Conservation (phyloP, 2,113 vertebrate species). For the Microtus richardsoni region DNA sequence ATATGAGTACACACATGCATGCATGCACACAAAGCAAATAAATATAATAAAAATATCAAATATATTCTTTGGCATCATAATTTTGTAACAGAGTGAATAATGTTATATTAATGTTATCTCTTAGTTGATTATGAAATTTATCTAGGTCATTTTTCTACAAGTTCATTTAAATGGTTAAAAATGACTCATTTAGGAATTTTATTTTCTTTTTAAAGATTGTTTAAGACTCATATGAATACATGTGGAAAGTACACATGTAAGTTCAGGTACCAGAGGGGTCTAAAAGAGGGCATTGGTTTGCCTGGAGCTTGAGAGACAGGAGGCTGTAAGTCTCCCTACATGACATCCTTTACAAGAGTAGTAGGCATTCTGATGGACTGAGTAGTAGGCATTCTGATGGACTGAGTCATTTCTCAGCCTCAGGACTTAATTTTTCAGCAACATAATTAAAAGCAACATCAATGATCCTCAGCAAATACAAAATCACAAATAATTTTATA, state of each 20-base stretch:
- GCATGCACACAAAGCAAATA: not conserved
- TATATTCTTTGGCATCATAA: not conserved
- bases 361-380: not conserved
- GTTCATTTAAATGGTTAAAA: not conserved
- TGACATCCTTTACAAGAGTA: not conserved
- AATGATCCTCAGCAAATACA: not conserved
- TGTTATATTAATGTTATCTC: not conserved
- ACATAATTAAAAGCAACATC: slow-evolving; percentile 3
- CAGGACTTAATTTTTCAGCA: not conserved
- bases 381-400: not conserved
- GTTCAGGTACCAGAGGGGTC: not conserved
- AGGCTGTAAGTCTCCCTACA: too few relatives aligned
- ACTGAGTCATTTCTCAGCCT: too few relatives aligned
- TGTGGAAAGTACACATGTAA: not conserved
- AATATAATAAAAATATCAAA: not conserved
- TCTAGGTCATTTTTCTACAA: slow-evolving; percentile 43
- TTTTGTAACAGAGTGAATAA: not conserved
- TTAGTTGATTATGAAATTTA: not conserved
- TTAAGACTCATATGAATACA: not conserved
- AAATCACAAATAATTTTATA: slow-evolving; percentile 31
- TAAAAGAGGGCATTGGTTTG: not conserved
- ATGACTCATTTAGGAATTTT: not conserved
- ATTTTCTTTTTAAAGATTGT: not conserved
- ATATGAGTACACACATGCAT: not conserved
- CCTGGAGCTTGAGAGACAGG: not conserved